phyloP scores from a whole-genome alignment of 2,888 invertebrate genomes.

The Troilus luridus region DNA sequence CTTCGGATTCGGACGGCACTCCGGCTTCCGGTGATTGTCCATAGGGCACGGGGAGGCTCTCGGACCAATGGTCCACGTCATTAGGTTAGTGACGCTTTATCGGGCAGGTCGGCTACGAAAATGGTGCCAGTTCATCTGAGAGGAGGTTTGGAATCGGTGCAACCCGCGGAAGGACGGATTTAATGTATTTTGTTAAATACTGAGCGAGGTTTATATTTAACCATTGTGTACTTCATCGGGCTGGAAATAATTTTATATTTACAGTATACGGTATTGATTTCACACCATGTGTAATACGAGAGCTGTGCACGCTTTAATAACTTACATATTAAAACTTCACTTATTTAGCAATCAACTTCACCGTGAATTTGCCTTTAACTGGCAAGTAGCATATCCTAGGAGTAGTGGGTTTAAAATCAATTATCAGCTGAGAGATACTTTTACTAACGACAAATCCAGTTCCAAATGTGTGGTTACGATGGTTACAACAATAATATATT shows the following conservation, averaged over 20 bases:
- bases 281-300: background rate
- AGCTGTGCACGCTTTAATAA: background rate
- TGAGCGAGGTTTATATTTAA: background rate
- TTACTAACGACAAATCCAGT: too few relatives aligned
- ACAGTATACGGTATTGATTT: background rate
- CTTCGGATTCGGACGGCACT: background rate
- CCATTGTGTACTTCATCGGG: background rate
- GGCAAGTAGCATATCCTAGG: too few relatives aligned
- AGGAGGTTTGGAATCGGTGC: conserved; percentile 2
- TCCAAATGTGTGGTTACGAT: too few relatives aligned
- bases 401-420: too few relatives aligned
- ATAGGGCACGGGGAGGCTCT: background rate
- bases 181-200: background rate
- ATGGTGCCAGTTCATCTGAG: conserved; percentile 26
- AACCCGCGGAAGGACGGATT: background rate
- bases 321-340: background rate
- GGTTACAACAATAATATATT: too few relatives aligned
- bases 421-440: too few relatives aligned
- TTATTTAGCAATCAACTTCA: background rate
- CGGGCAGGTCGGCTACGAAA: background rate
- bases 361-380: too few relatives aligned
- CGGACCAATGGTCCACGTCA: conserved; percentile 10
- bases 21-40: background rate
- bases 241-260: background rate
- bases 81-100: conserved; percentile 9